Base-by-base conservation (phyloP, 2,888 invertebrate species). In the Pasiphila rectangulata region DNA sequence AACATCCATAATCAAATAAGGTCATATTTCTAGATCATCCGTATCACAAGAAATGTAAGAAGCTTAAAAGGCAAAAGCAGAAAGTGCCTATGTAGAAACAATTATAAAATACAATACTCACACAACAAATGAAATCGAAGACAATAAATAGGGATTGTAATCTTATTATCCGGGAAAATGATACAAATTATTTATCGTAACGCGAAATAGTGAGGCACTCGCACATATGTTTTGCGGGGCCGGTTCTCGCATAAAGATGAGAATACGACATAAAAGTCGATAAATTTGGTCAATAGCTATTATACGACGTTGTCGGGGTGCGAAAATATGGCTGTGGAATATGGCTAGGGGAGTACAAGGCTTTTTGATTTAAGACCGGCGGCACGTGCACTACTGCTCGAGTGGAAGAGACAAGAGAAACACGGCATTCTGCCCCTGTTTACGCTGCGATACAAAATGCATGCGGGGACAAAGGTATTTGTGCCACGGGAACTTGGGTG, bases 201-300 rank as follows among this genome's bases (percentile, higher is more conserved):
- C 60, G 48, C 58, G 56, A 60, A 63, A 65, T 61, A 61, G 58
- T 64, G 53, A 68, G 61, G 56, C 67, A 69, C 63, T 61, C 63
- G 56, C 67, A 65, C 69, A 71, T 67, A 75, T 68, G 69, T 74
- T 72, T 71, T 69, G 69, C 64, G 65, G 63, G 72, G 68, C 75
- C 78, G 77, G 79, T 80, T 72, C 67, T 69, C 73, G 75, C 80
- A 84, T 81, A 83, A 82, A 81, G 79, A 83, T 80, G 79, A 78
- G 83, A 84, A 83, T 82, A 83, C 80, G 83, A 83, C 83, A 78
- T 73, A 75, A 80, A 80, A 80, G 79, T 82, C 84, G 76, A 85
- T 87, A 85, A 86, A 87, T 87, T 84, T 83, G 79, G 79, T 83
- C 85, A 83, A 85, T 82, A 79, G 84, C 84, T 75, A 85, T 87